Base-by-base conservation (phyloP, 2,797 vertebrate genomes). In the Hipposideros larvatus region DNA sequence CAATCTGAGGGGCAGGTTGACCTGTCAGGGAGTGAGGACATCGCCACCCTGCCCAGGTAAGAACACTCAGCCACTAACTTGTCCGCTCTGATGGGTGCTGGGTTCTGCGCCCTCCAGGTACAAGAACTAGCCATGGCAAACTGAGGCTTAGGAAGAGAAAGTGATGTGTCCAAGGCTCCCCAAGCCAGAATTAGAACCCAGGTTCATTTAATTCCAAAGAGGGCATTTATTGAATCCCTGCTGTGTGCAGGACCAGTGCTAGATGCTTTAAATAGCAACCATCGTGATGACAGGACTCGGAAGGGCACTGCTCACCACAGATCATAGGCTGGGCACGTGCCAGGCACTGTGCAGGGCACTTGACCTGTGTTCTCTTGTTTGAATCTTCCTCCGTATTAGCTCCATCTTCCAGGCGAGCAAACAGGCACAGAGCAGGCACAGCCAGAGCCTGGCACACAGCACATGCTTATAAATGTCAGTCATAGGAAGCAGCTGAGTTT, bases 41-140 rank as follows among this genome's bases (percentile, higher is more conserved):
- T 48, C 4, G 37, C 61, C 61, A 22, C 59, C 14, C 71, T 0
- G 1, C 53, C 6, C 0, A 79, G 79, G 70, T 78, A 41, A 80
- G 90, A 53, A 31, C 0, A 0, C 41, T 18, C 1, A 28, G 61
- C 53, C 5, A 0, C 4, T 0, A 3, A 22, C 7, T 18, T 0
- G 0, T 21, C 24, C 0, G 0, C 2, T 14, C 31, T 66, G n/a
- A 22, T 4, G 0, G 21, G 51, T 0, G 10, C 48, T 1, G 31
- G 51, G 37, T 6, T 24, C 48, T 0, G 0, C 5, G 5, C 28
- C 13, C 28, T 13, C 51, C 0, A 0, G 48, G 51, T 0, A 1
- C 55, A 53, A 57, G n/a, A 13, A 14, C 8, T 9, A 4, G 14
- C 57, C 3, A 0, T 6, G 31, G 13, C 43, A 48, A 31, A 71